Base-by-base conservation (phyloP, 2,113 vertebrate species). In the Lophius piscatorius region DNA sequence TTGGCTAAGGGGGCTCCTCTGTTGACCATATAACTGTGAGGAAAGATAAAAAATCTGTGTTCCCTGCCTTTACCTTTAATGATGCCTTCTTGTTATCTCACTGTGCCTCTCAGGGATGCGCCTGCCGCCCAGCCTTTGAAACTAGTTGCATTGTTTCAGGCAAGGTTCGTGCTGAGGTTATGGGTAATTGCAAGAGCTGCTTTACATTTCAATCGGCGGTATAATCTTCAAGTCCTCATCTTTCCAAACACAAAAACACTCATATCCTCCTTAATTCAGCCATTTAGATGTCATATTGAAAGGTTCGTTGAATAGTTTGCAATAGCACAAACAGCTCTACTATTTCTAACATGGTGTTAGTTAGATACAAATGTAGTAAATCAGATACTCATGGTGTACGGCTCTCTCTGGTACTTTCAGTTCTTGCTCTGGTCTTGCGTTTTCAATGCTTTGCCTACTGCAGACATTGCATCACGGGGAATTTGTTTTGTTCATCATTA, bases 161-260 rank as follows among this genome's bases (percentile, higher is more conserved):
- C 54, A 54, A 90, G 83, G 83, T 88, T 90, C 78, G 59, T 22
- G 11, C 66, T 64, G 70, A 88, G 86, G 88, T 87, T 87, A 87
- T 88, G 82, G 74, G 72, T 87, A 91, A 89, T 87, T 87, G 82
- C 78, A 69, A 81, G 50, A 74, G 78, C 82, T 81, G 64, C 82
- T 90, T 90, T 87, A 86, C 86, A 90, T 90, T 88, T 89, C 79
- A 89, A 88, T 86, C 76, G 76, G 39, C 13, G 6, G 47, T 60
- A 59, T 83, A 84, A 85, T 82, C 80, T 86, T 58, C 57, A 63
- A 78, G 72, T 69, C 62, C 61, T 65, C 63, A 81, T 88, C 70
- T 81, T 83, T 39, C 34, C 61, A 49, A 74, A 61, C 62, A 87
- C 79, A 83, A 77, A 78, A 69, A 83, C 75, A 85, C 66, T 62